Percentiles rank a stretch among this genome's conserved stretches.
Evolutionary conservation across 1,140 invertebrate genomes (phyloP).

Genomic region (Lepidurus packardi): DNA sequence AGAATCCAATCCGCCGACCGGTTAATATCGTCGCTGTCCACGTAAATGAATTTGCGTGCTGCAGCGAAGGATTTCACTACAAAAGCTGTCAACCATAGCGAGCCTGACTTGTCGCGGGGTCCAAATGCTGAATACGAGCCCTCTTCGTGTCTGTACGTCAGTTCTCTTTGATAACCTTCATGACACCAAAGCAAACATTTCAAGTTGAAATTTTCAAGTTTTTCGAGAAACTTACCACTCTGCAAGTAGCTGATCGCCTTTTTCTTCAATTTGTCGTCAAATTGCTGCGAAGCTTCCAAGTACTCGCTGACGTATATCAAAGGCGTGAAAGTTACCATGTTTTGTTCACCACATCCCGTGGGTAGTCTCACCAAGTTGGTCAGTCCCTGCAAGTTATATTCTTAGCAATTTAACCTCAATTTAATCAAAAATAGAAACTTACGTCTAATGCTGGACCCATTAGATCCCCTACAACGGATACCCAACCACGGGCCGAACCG

Average conservation of each 20-base stretch:
- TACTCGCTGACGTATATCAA: slow-evolving; percentile 66
- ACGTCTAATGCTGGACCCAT: slow-evolving; percentile 53
- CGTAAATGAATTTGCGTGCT: slow-evolving; percentile 56
- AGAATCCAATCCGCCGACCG: slow-evolving; percentile 47
- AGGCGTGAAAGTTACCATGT: slow-evolving; percentile 72
- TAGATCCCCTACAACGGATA: slow-evolving; percentile 55
- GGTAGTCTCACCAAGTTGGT: slow-evolving; percentile 56
- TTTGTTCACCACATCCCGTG: slow-evolving; percentile 73
- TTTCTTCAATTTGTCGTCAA: slow-evolving; percentile 43
- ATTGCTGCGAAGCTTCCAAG: slow-evolving; percentile 48
- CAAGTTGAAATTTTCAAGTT: too few relatives aligned
- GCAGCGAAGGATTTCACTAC: slow-evolving; percentile 65
- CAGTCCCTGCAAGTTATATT: slow-evolving; percentile 39
- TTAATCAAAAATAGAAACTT: background rate
- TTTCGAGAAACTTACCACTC: slow-evolving; percentile 49
- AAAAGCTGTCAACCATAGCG: slow-evolving; percentile 77
- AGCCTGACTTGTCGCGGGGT: slow-evolving; percentile 55
- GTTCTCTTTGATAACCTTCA: slow-evolving; percentile 65
- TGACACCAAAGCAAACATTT: background rate
- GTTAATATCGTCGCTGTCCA: slow-evolving; percentile 52
- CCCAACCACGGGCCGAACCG: slow-evolving; percentile 52
- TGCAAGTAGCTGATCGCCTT: slow-evolving; percentile 61
- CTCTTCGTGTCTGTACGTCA: slow-evolving; percentile 64
- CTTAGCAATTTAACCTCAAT: slow-evolving; percentile 45
- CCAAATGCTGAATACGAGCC: slow-evolving; percentile 80